Evolutionary conservation across 1,140 invertebrate genomes (phyloP), one percentile per base, ranked within the genome.

Genomic region (Proctacanthus coquilletti): DNA sequence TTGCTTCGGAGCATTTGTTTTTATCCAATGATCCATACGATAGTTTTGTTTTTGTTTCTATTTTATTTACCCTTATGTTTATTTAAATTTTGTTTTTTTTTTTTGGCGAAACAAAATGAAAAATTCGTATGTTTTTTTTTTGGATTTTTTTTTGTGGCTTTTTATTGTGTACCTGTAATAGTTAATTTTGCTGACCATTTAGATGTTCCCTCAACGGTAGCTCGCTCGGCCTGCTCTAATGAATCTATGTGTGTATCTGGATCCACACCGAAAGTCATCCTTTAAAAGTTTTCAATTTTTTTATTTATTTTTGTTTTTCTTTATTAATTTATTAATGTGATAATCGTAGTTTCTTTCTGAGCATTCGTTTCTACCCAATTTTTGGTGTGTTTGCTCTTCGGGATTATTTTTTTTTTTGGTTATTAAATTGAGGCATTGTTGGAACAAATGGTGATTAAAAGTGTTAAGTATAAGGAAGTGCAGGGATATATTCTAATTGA

Each of bases 131-230:
- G n/a, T n/a, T n/a, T n/a, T n/a, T n/a, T n/a, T n/a, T n/a, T n/a
- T n/a, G n/a, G n/a, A n/a, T n/a, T n/a, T n/a, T n/a, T n/a, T n/a
- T n/a, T n/a, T n/a, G n/a, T n/a, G n/a, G n/a, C n/a, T n/a, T n/a
- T 56, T 34, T 29, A 13, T 35, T 36, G 46, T 60, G 64, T 74
- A 93, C 89, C 88, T 89, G 89, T 94, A 60, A 94, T 88, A 61
- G 89, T 89, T 72, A 98, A 93, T 80, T 98, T 98, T 75, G 92
- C 95, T 65, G 92, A 96, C 94, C 94, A 98, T 73, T 98, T 98
- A 61, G 92, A 96, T 56, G 92, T 98, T 66, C 95, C 95, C 71
- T 98, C 95, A 62, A 98, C 83, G 68, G 97, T 94, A 68, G 84
- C 81, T 69, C 82, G 77, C 72, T 98, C 91, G 50, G 93, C 91